Evolutionary conservation across 2,888 invertebrate species (phyloP).

Genomic region (Plebejus melissa): DNA sequence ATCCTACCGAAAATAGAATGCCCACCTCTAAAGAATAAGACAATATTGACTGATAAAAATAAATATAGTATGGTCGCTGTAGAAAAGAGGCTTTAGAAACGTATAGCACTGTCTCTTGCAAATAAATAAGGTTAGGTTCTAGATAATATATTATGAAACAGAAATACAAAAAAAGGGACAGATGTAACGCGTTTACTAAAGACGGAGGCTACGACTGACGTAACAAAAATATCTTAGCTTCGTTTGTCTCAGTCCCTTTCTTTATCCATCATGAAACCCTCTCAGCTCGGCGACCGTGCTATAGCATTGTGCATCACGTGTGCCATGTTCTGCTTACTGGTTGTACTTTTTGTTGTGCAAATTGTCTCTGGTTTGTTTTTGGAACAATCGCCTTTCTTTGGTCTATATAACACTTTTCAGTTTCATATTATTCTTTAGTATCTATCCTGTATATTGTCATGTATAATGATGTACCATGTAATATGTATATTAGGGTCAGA

Average conservation of each 20-base stretch:
- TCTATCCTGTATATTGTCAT: neutral
- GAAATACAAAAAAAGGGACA: neutral
- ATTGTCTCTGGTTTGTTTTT: slow-evolving; percentile 35
- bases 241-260: neutral
- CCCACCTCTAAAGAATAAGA: slow-evolving; percentile 22
- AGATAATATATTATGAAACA: neutral
- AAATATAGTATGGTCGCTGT: slow-evolving; percentile 3
- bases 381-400: slow-evolving; percentile 36
- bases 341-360: slow-evolving; percentile 29
- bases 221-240: neutral
- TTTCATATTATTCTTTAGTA: slow-evolving; percentile 45
- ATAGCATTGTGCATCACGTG: slow-evolving; percentile 12
- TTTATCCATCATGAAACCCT: neutral
- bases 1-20: neutral
- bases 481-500: slow-evolving; percentile 35
- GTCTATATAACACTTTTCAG: slow-evolving; percentile 73
- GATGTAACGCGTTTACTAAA: neutral
- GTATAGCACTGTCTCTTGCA: neutral
- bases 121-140: neutral
- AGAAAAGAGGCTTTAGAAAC: neutral
- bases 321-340: slow-evolving; percentile 31
- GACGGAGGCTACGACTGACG: neutral
- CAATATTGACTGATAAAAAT: slow-evolving; percentile 25
- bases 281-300: slow-evolving; percentile 3
- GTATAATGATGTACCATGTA: neutral